Conservation (phyloP, 2,797 vertebrate genomes). For the Poecile montanus region DNA sequence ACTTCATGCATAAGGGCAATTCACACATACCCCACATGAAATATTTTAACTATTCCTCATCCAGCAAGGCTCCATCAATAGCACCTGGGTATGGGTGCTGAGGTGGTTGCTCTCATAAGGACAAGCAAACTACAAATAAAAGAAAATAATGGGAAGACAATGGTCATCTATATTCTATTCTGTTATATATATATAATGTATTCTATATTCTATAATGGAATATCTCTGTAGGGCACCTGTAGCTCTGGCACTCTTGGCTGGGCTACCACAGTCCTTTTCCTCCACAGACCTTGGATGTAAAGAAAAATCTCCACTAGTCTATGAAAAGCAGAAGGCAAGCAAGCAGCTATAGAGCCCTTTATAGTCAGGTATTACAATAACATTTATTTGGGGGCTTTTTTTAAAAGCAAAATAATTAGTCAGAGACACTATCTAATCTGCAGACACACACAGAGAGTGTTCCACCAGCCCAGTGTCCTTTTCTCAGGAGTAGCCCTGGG, state of each 20-base stretch:
- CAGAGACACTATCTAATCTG: neutral
- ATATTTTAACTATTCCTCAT: neutral
- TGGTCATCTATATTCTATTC: fast-evolving
- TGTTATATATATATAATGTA: too few species aligned
- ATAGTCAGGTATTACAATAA: neutral
- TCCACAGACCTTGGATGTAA: neutral
- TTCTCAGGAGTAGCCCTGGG: neutral
- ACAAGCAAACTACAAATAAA: neutral
- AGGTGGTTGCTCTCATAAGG: fast-evolving
- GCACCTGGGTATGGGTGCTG: too few species aligned
- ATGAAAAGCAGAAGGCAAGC: neutral
- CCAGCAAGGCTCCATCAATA: neutral
- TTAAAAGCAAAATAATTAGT: neutral
- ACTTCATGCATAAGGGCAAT: neutral
- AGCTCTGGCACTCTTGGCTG: neutral
- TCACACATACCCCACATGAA: neutral
- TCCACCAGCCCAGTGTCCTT: neutral
- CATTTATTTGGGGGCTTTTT: neutral
- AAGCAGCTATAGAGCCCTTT: neutral
- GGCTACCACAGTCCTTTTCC: neutral
- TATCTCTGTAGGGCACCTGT: neutral
- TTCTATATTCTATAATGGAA: neutral
- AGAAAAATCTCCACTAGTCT: neutral
- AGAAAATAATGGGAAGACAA: neutral
- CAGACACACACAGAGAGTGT: neutral